phyloP scores from a whole-genome alignment of 2,888 invertebrate species.

The Drosophila falleni region DNA sequence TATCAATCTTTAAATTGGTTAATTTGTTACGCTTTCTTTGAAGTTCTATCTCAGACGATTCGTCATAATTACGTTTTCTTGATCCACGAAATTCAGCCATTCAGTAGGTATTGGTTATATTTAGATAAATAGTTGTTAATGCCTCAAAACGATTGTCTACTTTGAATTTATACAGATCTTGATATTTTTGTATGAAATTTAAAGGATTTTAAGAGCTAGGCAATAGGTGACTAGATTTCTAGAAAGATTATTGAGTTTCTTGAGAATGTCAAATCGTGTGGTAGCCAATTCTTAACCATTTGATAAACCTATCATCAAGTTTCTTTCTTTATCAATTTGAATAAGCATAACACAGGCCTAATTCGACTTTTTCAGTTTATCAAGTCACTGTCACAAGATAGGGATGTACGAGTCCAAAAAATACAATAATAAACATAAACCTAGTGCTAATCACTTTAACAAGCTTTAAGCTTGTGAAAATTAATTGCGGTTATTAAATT shows the following conservation, averaged over 20 bases:
- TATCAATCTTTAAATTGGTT: background rate
- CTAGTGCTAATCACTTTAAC: slow-evolving; percentile 17
- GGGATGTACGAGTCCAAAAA: slow-evolving; percentile 1
- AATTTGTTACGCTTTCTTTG: background rate
- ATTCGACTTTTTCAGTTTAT: background rate
- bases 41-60: background rate
- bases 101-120: background rate
- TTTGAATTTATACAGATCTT: background rate
- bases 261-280: background rate
- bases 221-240: background rate
- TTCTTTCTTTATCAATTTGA: background rate
- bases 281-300: no score
- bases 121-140: background rate
- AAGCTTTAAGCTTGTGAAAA: background rate
- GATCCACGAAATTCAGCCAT: background rate
- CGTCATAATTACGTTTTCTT: background rate
- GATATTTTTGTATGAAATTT: background rate
- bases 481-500: slow-evolving; percentile 19
- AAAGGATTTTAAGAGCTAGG: background rate
- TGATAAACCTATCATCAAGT: no score
- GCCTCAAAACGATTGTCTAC: background rate
- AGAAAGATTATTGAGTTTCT: background rate
- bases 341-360: background rate
- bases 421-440: background rate
- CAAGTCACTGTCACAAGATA: slow-evolving; percentile 18